Percentiles rank a stretch among this genome's conserved stretches.
These are phyloP conservation scores for Amphiprion percula DNA, from an alignment of 2,113 vertebrate genomes.

Conservation along the genomic window DNA sequence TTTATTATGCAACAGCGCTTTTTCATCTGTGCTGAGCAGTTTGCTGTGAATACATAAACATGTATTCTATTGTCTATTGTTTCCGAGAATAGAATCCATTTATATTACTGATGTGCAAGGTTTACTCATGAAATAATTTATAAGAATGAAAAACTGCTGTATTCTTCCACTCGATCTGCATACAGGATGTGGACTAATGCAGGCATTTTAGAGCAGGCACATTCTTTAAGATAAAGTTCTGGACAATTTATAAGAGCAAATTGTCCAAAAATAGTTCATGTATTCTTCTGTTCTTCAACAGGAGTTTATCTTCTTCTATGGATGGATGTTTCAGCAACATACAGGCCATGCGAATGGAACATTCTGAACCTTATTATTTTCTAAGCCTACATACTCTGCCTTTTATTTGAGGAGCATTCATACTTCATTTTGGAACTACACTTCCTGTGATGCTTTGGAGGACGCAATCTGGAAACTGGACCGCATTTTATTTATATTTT, in stretches of 20 bases:
- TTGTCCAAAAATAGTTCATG: background rate
- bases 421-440: background rate
- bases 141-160: background rate
- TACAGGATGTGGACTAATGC: background rate
- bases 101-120: background rate
- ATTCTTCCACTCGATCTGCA: background rate
- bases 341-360: background rate
- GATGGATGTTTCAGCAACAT: background rate
- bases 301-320: background rate
- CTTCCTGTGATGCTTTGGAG: background rate
- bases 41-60: constrained; percentile 14
- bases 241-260: background rate
- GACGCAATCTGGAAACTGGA: background rate
- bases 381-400: background rate
- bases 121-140: constrained; percentile 1
- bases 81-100: constrained; percentile 21
- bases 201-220: constrained; percentile 7
- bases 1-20: constrained; percentile 2
- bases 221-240: background rate
- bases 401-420: background rate
- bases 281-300: background rate
- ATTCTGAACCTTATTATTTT: background rate
- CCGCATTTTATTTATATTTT: background rate
- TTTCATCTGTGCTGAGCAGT: constrained; percentile 29
- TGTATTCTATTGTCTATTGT: constrained; percentile 45